Conservation (phyloP, 2,888 invertebrate species). For the Perizoma flavofasciatum region DNA sequence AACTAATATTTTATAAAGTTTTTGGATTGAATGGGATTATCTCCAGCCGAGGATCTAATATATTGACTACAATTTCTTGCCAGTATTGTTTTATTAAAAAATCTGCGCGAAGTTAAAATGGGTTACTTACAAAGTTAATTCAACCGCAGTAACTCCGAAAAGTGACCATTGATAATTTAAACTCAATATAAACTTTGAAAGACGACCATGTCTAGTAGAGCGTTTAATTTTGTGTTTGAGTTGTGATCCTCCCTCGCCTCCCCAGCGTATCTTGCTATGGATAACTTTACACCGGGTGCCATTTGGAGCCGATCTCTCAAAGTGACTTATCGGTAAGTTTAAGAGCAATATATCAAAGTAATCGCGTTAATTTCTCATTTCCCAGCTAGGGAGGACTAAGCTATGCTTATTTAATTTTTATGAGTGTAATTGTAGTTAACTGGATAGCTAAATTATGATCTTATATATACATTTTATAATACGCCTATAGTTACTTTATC, state of each 20-base stretch:
- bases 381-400: conserved; percentile 64
- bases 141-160: conserved; percentile 24
- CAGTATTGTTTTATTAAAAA: conserved; percentile 8
- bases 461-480: too few species aligned
- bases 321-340: conserved; percentile 82
- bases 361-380: conserved; percentile 83
- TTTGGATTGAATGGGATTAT: too few species aligned
- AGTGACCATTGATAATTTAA: conserved; percentile 40
- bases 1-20: too few species aligned
- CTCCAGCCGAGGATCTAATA: too few species aligned
- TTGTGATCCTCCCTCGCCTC: conserved; percentile 41
- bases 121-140: conserved; percentile 26
- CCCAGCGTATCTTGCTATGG: conserved; percentile 62
- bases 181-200: conserved; percentile 39
- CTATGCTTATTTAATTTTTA: conserved; percentile 64
- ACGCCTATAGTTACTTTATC: too few species aligned
- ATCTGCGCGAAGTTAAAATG: conserved; percentile 9
- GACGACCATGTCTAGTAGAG: conserved; percentile 40
- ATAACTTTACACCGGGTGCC: conserved; percentile 78
- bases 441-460: conserved; percentile 31
- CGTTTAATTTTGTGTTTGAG: conserved; percentile 57
- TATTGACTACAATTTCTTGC: neutral
- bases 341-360: conserved; percentile 81
- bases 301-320: conserved; percentile 77
- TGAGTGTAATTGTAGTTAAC: conserved; percentile 63